Evolutionary conservation across 2,113 vertebrate genomes (phyloP), one percentile per base, ranked within the genome.

Genomic region (Todiramphus saurophagus): DNA sequence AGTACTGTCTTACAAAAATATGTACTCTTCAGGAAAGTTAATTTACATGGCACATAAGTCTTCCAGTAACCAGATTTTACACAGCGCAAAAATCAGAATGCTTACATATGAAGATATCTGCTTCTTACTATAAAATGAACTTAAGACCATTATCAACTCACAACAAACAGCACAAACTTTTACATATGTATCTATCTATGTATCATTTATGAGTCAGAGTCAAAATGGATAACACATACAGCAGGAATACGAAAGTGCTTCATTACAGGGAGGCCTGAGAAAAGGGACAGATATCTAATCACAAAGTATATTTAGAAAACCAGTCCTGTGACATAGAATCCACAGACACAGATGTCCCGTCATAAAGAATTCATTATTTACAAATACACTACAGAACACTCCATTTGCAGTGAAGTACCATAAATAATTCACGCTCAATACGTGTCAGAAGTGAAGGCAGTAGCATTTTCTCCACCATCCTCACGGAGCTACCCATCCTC

Each of bases 351-450:
- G 66, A 64, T 87, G 83, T 53, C 91, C 81, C 51, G n/a, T 51
- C 59, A 94, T 95, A 90, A 95, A 93, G 75, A 95, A 95, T 93
- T 93, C 63, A 92, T 94, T 93, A 74, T 86, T 93, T 94, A 93
- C 88, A 96, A 94, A 94, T 86, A 94, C 16, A 67, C 85, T 83
- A 88, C 72, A 83, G 63, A 94, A 93, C 55, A 63, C 37, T 95
- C 78, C n/a, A 63, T 91, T 93, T 87, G 76, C 62, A 92, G 63
- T 78, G 74, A 95, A 75, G 66, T 81, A 56, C 80, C 51, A 72
- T 93, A 91, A 95, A 95, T 94, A 93, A 93, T 94, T 96, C 73
- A 89, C 3, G 14, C 5, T 37, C n/a, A 51, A n/a, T 63, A 78
- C 0, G 0, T 78, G 74, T 87, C 77, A 70, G 35, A 95, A 96